phyloP scores from a whole-genome alignment of 2,113 vertebrate species.

The Megaceryle maxima region DNA sequence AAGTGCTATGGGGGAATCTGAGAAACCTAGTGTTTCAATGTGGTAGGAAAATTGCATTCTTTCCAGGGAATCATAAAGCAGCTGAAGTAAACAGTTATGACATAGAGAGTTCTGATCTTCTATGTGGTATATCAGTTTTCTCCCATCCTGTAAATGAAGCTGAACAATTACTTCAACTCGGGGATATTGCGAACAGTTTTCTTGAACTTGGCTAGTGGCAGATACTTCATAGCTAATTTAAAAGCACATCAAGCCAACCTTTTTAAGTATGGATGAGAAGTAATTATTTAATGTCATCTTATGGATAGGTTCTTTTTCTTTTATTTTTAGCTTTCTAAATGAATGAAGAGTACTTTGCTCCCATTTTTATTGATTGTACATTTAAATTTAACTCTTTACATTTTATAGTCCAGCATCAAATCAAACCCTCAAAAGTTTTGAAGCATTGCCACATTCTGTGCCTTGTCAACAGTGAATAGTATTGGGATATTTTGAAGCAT shows the following conservation, averaged over 20 bases:
- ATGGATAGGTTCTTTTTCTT: background rate
- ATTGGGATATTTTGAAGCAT: background rate
- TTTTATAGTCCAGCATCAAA: background rate
- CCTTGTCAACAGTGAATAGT: background rate
- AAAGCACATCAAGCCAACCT: background rate
- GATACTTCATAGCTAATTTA: background rate
- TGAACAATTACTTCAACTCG: slow-evolving; percentile 5
- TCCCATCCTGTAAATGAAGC: background rate
- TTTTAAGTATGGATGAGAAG: background rate
- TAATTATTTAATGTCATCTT: background rate
- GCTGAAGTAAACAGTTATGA: slow-evolving; percentile 21
- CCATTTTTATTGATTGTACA: background rate
- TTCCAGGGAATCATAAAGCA: slow-evolving; percentile 49
- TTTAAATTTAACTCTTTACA: background rate
- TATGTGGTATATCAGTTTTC: background rate
- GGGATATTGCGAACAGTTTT: background rate
- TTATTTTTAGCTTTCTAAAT: background rate
- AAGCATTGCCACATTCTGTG: background rate
- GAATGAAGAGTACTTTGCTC: background rate
- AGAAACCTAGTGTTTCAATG: background rate
- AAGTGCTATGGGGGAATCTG: slow-evolving; percentile 31
- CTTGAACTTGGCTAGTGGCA: background rate
- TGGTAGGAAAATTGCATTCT: slow-evolving; percentile 57
- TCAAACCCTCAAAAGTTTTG: background rate
- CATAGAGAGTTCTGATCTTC: background rate